Percentiles rank a stretch among this genome's conserved stretches.
These are phyloP conservation scores for Chaenocephalus aceratus DNA, from an alignment of 2,113 vertebrate species.

Conservation along the genomic window DNA sequence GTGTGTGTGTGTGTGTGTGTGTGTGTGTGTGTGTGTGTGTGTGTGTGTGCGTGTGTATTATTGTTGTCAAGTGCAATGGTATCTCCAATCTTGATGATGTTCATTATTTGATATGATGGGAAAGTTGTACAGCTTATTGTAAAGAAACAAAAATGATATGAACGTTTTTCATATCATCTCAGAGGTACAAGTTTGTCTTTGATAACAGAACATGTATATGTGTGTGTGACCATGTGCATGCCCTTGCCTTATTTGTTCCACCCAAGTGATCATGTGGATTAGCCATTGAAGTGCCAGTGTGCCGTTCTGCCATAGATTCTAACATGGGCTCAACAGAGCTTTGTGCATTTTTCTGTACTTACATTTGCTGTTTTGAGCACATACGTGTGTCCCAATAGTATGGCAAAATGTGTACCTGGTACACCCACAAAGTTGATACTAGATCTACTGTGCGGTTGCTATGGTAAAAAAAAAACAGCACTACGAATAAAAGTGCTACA, in stretches of 20 bases:
- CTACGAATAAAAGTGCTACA: too few relatives aligned
- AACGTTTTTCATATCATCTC: too few relatives aligned
- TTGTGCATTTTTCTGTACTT: too few relatives aligned
- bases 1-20: slow-evolving; percentile 1
- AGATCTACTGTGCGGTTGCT: too few relatives aligned
- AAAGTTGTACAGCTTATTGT: neutral
- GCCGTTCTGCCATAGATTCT: slow-evolving; percentile 64
- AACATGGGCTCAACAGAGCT: slow-evolving; percentile 27
- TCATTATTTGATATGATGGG: neutral
- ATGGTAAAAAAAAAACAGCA: too few relatives aligned
- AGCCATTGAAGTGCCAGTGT: slow-evolving; percentile 67
- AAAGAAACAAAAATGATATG: neutral
- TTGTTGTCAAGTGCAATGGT: slow-evolving; percentile 1
- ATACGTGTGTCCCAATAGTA: too few relatives aligned
- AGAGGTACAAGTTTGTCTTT: neutral
- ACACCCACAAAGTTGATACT: too few relatives aligned
- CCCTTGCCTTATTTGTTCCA: slow-evolving; percentile 59
- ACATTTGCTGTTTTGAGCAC: too few relatives aligned
- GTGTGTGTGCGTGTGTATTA: neutral
- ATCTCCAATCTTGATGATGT: neutral
- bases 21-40: neutral
- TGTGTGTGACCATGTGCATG: slow-evolving; percentile 33
- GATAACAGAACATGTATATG: neutral
- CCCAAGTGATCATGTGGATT: slow-evolving; percentile 53
- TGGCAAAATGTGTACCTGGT: too few relatives aligned